Conservation (phyloP, 2,113 vertebrate species). For the Calyptomena viridis region DNA sequence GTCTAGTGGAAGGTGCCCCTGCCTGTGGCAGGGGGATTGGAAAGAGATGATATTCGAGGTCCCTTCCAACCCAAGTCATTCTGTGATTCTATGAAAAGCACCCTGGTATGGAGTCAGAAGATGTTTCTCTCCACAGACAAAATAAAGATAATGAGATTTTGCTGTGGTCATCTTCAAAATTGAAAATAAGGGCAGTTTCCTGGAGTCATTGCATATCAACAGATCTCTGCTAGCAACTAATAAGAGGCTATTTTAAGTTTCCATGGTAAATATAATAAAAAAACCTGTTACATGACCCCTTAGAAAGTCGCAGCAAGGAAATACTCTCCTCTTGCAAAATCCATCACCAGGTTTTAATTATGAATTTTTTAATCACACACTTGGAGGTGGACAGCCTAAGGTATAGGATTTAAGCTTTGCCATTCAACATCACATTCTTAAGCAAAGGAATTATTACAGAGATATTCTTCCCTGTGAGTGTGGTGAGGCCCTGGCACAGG, state of each 20-base stretch:
- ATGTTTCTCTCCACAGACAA: background rate
- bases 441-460: background rate
- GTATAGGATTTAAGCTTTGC: background rate
- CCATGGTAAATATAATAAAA: constrained; percentile 14
- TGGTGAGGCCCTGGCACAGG: background rate
- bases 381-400: background rate
- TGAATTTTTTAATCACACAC: background rate
- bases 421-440: background rate
- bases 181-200: background rate
- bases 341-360: background rate
- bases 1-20: background rate
- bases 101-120: background rate
- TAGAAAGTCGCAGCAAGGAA: background rate
- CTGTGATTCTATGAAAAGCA: background rate
- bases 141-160: background rate
- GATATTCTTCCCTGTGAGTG: background rate
- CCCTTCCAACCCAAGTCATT: background rate
- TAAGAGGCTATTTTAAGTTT: constrained; percentile 18
- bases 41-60: background rate
- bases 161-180: background rate
- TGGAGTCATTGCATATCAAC: background rate
- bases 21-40: background rate
- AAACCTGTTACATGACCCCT: background rate
- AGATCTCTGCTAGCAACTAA: constrained; percentile 14
- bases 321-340: background rate